These are phyloP conservation scores for Henicopernis longicauda DNA, from an alignment of 2,113 vertebrate genomes.

Conservation along the genomic window DNA sequence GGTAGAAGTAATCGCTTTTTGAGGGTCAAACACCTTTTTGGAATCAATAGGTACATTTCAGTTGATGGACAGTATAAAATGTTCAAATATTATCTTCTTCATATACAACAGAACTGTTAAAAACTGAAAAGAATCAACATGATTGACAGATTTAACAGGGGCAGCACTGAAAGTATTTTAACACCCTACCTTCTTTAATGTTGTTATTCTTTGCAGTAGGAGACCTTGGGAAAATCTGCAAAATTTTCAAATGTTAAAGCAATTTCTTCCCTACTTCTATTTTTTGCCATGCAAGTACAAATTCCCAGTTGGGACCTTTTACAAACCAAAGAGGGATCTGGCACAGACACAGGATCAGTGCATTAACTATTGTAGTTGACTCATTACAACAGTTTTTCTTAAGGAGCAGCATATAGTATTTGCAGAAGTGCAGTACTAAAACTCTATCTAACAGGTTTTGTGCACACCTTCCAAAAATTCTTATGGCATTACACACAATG, in stretches of 20 bases:
- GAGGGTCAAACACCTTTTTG: slow-evolving; percentile 54
- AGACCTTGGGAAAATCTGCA: neutral
- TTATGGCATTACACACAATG: neutral
- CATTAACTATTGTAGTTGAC: neutral
- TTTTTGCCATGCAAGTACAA: neutral
- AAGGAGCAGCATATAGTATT: neutral
- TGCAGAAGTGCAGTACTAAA: neutral
- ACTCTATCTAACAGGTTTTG: neutral
- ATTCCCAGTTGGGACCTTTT: neutral
- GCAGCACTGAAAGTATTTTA: slow-evolving; percentile 12
- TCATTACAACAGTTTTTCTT: neutral
- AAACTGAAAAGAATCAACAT: slow-evolving; percentile 36
- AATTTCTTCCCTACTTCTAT: neutral
- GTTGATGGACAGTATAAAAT: slow-evolving; percentile 59
- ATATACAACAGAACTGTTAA: slow-evolving; percentile 47
- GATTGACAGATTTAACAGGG: slow-evolving; percentile 49
- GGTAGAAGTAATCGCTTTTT: slow-evolving; percentile 63
- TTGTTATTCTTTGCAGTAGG: neutral
- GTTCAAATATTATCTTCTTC: slow-evolving; percentile 58
- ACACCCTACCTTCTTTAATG: slow-evolving; percentile 26
- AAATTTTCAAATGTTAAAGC: neutral
- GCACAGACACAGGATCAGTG: neutral
- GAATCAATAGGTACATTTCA: slow-evolving; percentile 49
- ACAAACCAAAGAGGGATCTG: neutral
- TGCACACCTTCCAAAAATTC: neutral